Percentiles rank a stretch among this genome's conserved stretches.
Conservation (phyloP, 2,888 invertebrate species). For the Orchesellides sinensis region DNA sequence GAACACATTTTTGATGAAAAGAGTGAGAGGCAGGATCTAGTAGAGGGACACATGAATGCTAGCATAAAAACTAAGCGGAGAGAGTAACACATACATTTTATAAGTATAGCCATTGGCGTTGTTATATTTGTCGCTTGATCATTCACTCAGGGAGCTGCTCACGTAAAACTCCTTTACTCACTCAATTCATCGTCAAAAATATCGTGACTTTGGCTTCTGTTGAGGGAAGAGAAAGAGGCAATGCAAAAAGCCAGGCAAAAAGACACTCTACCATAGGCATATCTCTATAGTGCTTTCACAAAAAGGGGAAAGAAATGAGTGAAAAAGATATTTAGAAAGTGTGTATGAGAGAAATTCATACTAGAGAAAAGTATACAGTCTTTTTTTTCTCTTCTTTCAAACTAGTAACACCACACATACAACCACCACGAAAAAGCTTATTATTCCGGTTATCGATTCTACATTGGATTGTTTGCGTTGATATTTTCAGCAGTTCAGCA, state of each 20-base stretch:
- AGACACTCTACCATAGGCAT: neutral
- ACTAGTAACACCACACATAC: slow-evolving; percentile 13
- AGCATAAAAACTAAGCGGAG: slow-evolving; percentile 38
- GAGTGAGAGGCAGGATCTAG: slow-evolving; percentile 29
- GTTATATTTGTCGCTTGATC: slow-evolving; percentile 11
- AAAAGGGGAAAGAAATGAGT: slow-evolving; percentile 10
- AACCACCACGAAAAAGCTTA: slow-evolving; percentile 61
- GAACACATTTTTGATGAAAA: slow-evolving; percentile 40
- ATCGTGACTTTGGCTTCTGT: slow-evolving; percentile 63
- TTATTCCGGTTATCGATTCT: slow-evolving; percentile 68
- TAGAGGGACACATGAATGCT: slow-evolving; percentile 29
- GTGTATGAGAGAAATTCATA: neutral
- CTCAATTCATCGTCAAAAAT: slow-evolving; percentile 61
- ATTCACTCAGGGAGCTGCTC: slow-evolving; percentile 44
- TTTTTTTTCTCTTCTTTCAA: neutral
- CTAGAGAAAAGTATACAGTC: neutral
- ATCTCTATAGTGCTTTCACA: neutral
- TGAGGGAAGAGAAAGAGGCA: too few relatives aligned
- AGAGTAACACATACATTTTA: slow-evolving; percentile 32
- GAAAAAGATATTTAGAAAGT: slow-evolving; percentile 6
- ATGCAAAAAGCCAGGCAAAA: slow-evolving; percentile 27
- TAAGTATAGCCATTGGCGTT: too few relatives aligned
- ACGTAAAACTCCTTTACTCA: slow-evolving; percentile 59
- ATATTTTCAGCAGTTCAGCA: slow-evolving; percentile 63
- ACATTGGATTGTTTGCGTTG: slow-evolving; percentile 69